phyloP scores from a whole-genome alignment of 2,888 invertebrate species.

The Carabus problematicus region DNA sequence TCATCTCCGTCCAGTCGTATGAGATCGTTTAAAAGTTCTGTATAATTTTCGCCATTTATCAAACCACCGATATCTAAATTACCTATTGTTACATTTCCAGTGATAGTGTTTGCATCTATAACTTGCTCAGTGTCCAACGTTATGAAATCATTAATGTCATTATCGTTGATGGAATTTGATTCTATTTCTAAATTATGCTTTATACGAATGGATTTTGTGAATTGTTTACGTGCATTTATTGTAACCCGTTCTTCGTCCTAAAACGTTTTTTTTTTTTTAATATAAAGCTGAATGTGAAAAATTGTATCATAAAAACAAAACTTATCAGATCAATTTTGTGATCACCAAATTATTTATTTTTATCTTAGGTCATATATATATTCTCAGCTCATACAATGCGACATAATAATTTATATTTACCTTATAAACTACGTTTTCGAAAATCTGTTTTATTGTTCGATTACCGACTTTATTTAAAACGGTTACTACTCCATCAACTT shows the following conservation, averaged over 20 bases:
- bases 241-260: slow-evolving; percentile 52
- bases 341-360: too few species aligned
- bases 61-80: slow-evolving; percentile 58
- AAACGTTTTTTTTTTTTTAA: slow-evolving; percentile 32
- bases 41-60: slow-evolving; percentile 59
- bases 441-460: slow-evolving; percentile 53
- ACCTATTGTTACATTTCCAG: slow-evolving; percentile 60
- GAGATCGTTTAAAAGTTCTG: slow-evolving; percentile 57
- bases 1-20: slow-evolving; percentile 59
- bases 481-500: slow-evolving; percentile 61
- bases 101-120: slow-evolving; percentile 56
- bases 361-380: too few species aligned
- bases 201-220: slow-evolving; percentile 57
- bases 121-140: slow-evolving; percentile 61
- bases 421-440: slow-evolving; percentile 62
- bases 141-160: slow-evolving; percentile 59
- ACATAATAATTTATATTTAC: slow-evolving; percentile 47
- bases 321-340: too few species aligned
- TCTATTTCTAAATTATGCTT: slow-evolving; percentile 56
- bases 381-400: not conserved
- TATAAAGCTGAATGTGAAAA: not conserved
- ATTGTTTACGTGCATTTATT: slow-evolving; percentile 61
- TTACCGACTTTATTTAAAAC: slow-evolving; percentile 59
- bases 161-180: slow-evolving; percentile 59
- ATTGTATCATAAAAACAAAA: not conserved